Conservation (phyloP, 2,113 vertebrate species). For the Phaethornis superciliosus region DNA sequence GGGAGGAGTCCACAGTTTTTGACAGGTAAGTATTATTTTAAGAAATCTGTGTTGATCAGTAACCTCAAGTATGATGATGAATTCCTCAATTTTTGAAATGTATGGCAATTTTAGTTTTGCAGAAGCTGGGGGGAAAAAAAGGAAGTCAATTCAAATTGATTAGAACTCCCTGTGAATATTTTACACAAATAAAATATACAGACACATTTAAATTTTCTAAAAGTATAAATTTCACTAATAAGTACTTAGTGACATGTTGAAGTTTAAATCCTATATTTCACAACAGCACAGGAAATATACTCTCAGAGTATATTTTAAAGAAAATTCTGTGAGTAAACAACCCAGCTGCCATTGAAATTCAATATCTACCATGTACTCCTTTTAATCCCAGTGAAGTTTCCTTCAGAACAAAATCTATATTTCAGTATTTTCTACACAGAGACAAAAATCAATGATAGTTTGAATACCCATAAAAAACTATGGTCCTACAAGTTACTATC, state of each 20-base stretch:
- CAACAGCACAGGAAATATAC: neutral
- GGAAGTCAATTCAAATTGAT: neutral
- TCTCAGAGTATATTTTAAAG: neutral
- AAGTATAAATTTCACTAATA: neutral
- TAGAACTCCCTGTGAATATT: neutral
- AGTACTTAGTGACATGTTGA: neutral
- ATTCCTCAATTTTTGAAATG: neutral
- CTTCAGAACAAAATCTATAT: neutral
- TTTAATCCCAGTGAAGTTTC: neutral
- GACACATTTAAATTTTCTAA: neutral
- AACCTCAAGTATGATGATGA: neutral
- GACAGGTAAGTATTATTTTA: neutral
- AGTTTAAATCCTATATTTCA: neutral
- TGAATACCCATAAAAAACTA: neutral
- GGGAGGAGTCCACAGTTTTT: neutral
- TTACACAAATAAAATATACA: neutral
- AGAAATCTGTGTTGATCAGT: neutral
- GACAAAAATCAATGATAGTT: neutral
- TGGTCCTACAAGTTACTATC: neutral
- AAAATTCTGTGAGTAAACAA: neutral
- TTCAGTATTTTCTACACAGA: neutral
- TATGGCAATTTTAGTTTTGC: neutral
- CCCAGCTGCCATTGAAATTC: neutral
- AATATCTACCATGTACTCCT: neutral
- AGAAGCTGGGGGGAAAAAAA: neutral